Percentiles rank a stretch among this genome's conserved stretches.
Evolutionary conservation across 1,140 invertebrate genomes (phyloP).

Genomic region (Idris sp.): DNA sequence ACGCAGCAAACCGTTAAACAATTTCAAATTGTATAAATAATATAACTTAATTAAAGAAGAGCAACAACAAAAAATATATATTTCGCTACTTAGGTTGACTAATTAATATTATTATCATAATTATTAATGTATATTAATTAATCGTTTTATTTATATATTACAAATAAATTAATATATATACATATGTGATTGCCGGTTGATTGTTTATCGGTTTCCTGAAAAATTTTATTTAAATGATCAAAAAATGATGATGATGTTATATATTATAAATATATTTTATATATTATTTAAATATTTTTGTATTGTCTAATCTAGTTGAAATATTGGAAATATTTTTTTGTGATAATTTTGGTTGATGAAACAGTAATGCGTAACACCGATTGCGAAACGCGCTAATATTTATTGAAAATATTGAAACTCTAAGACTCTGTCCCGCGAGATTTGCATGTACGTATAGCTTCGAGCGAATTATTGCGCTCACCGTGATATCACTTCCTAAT

Average conservation of each 20-base stretch:
- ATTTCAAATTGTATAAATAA: too few relatives aligned
- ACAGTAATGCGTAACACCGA: slow-evolving; percentile 49
- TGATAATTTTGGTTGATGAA: slow-evolving; percentile 25
- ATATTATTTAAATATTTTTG: too few relatives aligned
- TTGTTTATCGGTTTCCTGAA: slow-evolving; percentile 18
- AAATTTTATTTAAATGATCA: not conserved
- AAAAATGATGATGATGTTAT: slow-evolving; percentile 5
- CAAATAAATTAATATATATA: slow-evolving; percentile 13
- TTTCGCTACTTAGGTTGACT: too few relatives aligned
- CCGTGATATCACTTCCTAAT: slow-evolving; percentile 72
- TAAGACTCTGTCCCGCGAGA: slow-evolving; percentile 58
- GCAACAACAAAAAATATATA: too few relatives aligned
- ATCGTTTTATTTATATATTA: slow-evolving; percentile 30
- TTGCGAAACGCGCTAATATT: slow-evolving; percentile 61
- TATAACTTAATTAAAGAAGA: too few relatives aligned
- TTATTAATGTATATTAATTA: too few relatives aligned
- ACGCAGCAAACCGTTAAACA: slow-evolving; percentile 19
- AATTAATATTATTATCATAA: too few relatives aligned
- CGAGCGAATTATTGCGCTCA: slow-evolving; percentile 66
- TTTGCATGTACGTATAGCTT: slow-evolving; percentile 68
- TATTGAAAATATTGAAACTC: slow-evolving; percentile 62
- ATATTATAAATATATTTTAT: too few relatives aligned
- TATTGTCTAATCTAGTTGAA: slow-evolving; percentile 14
- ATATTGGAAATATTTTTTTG: slow-evolving; percentile 10
- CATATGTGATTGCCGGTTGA: not conserved